Conservation (phyloP, 2,113 vertebrate genomes). For the Phyllostomus discolor region DNA sequence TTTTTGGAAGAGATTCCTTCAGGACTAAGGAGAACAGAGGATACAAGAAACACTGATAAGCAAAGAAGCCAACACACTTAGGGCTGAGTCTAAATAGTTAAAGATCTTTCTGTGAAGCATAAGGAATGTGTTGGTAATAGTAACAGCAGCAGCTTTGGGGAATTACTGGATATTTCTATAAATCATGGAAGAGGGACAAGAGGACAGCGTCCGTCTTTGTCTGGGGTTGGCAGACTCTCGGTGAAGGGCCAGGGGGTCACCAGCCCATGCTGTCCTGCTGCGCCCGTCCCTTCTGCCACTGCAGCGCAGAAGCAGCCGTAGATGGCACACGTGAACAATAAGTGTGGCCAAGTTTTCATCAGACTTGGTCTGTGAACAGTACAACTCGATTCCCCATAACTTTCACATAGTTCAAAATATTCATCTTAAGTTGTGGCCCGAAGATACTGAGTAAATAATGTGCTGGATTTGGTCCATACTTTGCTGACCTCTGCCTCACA, state of each 20-base stretch:
- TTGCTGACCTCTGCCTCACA: not conserved
- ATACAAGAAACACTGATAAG: not conserved
- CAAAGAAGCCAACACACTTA: not conserved
- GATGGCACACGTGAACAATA: not conserved
- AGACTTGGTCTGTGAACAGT: not conserved
- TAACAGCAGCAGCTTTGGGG: not conserved
- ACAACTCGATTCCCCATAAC: not conserved
- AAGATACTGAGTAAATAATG: not conserved
- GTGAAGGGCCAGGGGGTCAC: not conserved
- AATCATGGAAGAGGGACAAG: not conserved
- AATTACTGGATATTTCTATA: not conserved
- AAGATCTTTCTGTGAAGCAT: not conserved
- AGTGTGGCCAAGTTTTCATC: not conserved
- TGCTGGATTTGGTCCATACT: not conserved
- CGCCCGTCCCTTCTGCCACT: not conserved
- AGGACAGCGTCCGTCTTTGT: not conserved
- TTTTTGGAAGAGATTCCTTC: slow-evolving; percentile 16
- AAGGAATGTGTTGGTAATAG: not conserved
- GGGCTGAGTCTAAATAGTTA: not conserved
- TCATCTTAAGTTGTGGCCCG: not conserved
- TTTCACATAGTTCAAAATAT: not conserved
- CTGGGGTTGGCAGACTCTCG: not conserved
- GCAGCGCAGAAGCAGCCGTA: not conserved
- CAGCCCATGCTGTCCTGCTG: not conserved
- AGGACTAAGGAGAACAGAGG: not conserved